phyloP scores from a whole-genome alignment of 2,113 vertebrate species.

The Channa maculata region DNA sequence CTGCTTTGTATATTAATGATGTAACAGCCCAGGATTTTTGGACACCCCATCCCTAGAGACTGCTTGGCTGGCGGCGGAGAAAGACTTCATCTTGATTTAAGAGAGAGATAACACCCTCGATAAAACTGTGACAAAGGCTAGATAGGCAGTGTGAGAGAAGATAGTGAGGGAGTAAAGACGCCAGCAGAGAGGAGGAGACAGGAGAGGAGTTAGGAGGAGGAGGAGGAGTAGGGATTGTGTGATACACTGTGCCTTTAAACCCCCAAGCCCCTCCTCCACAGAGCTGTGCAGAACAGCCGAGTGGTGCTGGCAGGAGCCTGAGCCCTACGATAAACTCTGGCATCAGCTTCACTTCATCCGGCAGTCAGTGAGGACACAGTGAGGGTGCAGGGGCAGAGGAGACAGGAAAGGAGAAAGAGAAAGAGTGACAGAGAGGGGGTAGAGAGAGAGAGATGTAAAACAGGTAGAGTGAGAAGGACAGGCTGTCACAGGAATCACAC shows the following conservation, averaged over 20 bases:
- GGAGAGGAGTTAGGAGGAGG: constrained; percentile 42
- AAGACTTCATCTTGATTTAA: constrained; percentile 72
- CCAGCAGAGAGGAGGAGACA: constrained; percentile 37
- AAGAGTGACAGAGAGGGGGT: constrained; percentile 44
- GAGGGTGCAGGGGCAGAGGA: constrained; percentile 73
- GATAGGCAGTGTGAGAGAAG: constrained; percentile 58
- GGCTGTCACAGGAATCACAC: constrained; percentile 69
- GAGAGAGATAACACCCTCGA: constrained; percentile 61
- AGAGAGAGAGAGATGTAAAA: constrained; percentile 12
- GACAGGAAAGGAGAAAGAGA: constrained; percentile 63
- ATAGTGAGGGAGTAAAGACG: constrained; percentile 60
- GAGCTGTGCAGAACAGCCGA: constrained; percentile 73
- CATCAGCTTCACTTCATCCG: constrained; percentile 85
- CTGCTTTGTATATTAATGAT: constrained; percentile 74
- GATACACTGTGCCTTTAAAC: constrained; percentile 82
- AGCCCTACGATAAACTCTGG: constrained; percentile 87
- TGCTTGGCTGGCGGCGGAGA: constrained; percentile 45
- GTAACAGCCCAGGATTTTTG: constrained; percentile 60
- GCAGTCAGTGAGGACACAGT: constrained; percentile 80
- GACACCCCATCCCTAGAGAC: constrained; percentile 50
- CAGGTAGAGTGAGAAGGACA: constrained; percentile 62
- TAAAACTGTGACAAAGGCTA: constrained; percentile 66
- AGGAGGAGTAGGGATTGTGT: constrained; percentile 19
- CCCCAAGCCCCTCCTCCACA: constrained; percentile 70
- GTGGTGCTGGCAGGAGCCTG: constrained; percentile 81